Conservation (phyloP, 2,797 vertebrate genomes). For the Arrhamphus sclerolepis region DNA sequence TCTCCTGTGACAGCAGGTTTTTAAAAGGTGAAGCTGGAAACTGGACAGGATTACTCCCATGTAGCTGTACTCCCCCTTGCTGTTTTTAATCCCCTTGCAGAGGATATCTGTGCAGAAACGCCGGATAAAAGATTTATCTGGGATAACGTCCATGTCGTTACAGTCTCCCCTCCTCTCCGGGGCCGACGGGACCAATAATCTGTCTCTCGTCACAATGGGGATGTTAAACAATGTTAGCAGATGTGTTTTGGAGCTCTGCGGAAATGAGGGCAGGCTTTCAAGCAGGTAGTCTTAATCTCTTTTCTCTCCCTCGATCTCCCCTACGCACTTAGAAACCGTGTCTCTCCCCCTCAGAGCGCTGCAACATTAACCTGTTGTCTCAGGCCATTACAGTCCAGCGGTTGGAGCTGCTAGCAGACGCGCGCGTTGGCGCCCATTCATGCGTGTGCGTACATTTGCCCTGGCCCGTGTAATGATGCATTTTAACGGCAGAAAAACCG, state of each 20-base stretch:
- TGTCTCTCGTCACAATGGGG: constrained; percentile 64
- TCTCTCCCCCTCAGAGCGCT: constrained; percentile 27
- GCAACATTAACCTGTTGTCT: constrained; percentile 58
- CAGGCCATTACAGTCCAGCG: constrained; percentile 10
- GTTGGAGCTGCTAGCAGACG: background rate
- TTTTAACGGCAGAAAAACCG: constrained; percentile 48
- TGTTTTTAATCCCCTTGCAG: constrained; percentile 65
- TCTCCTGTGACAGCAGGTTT: constrained; percentile 25
- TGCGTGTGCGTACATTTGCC: constrained; percentile 13
- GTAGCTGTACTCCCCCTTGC: constrained; percentile 48
- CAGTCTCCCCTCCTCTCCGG: constrained; percentile 58
- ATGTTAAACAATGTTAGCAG: constrained; percentile 80
- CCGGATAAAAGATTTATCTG: constrained; percentile 79
- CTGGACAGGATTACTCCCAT: constrained; percentile 62
- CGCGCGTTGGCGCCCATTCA: constrained; percentile 6
- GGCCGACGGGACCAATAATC: constrained; percentile 75
- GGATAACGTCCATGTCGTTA: constrained; percentile 77
- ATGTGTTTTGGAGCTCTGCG: constrained; percentile 68
- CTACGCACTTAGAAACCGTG: constrained; percentile 15
- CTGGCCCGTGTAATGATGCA: constrained; percentile 15
- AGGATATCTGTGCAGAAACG: constrained; percentile 64
- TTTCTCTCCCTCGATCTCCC: constrained; percentile 16
- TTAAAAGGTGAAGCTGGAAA: constrained; percentile 61
- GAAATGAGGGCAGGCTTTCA: constrained; percentile 79
- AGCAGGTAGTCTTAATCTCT: constrained; percentile 80